Conservation (phyloP, 2,113 vertebrate species). For the Drymodes brunneopygia region DNA sequence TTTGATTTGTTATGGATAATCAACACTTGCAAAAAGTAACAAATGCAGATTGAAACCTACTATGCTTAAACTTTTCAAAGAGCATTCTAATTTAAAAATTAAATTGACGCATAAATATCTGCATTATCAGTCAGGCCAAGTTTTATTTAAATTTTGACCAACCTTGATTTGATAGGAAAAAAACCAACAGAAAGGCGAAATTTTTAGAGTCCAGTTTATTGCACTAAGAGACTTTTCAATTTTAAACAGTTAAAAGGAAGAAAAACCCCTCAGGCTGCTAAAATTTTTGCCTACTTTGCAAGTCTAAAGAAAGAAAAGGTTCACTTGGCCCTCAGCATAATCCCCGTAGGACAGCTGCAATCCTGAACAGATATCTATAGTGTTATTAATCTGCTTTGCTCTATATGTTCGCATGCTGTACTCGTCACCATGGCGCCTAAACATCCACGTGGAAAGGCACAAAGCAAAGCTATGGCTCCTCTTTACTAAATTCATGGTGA, state of each 20-base stretch:
- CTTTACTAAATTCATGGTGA: neutral
- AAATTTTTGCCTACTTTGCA: slow-evolving; percentile 57
- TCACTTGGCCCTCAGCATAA: slow-evolving; percentile 20
- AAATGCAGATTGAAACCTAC: neutral
- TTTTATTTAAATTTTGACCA: neutral
- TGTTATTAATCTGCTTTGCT: slow-evolving; percentile 38
- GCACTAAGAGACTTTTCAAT: neutral
- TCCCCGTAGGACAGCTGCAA: slow-evolving; percentile 40
- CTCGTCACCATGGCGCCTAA: slow-evolving; percentile 13
- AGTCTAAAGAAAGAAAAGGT: slow-evolving; percentile 55
- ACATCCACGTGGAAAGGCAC: neutral
- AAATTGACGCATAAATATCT: neutral
- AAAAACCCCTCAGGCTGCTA: slow-evolving; percentile 43
- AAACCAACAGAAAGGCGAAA: too few species aligned
- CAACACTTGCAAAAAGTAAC: neutral
- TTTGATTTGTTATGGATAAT: neutral
- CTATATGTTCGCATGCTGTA: neutral
- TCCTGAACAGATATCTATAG: slow-evolving; percentile 22
- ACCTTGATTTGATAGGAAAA: neutral
- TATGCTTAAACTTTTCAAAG: neutral
- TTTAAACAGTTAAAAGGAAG: slow-evolving; percentile 13
- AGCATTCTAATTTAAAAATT: neutral
- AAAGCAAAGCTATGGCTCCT: neutral
- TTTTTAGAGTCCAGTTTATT: neutral
- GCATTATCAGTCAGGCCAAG: neutral